Conservation (phyloP, 2,797 vertebrate species). For the Alcedo atthis region DNA sequence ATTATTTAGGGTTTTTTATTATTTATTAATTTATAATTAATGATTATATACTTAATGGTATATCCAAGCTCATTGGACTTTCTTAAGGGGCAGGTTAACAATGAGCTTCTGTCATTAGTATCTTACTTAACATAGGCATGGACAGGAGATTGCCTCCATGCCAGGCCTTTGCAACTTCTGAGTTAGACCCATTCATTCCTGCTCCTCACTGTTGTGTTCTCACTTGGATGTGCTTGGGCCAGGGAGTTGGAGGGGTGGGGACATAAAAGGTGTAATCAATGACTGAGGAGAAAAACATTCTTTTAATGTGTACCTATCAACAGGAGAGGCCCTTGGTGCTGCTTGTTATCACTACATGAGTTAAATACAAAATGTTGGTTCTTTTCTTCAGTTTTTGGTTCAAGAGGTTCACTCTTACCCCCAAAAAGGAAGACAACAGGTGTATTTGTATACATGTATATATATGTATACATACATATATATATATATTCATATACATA, state of each 20-base stretch:
- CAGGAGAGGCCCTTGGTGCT: background rate
- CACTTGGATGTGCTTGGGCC: background rate
- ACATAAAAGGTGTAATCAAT: background rate
- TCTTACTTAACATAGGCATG: background rate
- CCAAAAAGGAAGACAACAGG: background rate
- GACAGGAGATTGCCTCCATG: background rate
- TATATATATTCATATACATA: background rate
- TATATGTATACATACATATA: too few species aligned
- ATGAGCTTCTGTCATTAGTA: background rate
- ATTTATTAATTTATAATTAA: too few species aligned
- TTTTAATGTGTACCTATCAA: background rate
- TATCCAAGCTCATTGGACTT: background rate
- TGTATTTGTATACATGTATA: background rate
- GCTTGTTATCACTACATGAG: background rate
- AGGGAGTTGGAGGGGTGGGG: background rate
- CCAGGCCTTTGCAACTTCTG: background rate
- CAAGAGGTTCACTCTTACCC: background rate
- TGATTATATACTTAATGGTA: background rate
- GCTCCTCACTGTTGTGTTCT: background rate
- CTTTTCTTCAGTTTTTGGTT: background rate
- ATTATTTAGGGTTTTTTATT: too few species aligned
- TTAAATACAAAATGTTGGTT: background rate
- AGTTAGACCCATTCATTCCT: background rate
- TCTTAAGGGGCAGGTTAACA: background rate
- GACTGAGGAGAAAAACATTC: background rate